phyloP scores from a whole-genome alignment of 1,140 invertebrate genomes.

The Zaprionus tsacasi region DNA sequence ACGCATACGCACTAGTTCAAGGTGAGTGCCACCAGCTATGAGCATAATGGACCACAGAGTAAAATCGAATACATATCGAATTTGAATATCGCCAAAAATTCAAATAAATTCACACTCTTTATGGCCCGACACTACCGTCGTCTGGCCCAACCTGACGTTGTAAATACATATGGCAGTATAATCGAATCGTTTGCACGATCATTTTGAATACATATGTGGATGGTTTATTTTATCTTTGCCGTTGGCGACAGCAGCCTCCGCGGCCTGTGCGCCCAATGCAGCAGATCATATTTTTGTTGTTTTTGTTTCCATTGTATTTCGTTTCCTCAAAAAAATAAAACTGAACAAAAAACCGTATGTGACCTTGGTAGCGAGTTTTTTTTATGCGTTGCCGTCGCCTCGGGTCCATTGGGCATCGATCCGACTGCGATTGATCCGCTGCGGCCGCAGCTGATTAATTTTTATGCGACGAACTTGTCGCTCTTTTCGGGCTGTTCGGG shows the following conservation, averaged over 20 bases:
- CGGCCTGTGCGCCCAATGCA: slow-evolving; percentile 16
- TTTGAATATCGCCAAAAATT: slow-evolving; percentile 41
- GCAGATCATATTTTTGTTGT: slow-evolving; percentile 33
- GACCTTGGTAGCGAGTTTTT: slow-evolving; percentile 66
- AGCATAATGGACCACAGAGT: slow-evolving; percentile 42
- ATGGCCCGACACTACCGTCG: slow-evolving; percentile 2
- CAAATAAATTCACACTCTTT: slow-evolving; percentile 37
- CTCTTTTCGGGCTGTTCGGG: neutral
- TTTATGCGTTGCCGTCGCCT: slow-evolving; percentile 62
- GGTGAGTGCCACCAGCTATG: slow-evolving; percentile 40
- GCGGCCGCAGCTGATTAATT: slow-evolving; percentile 39
- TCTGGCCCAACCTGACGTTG: slow-evolving; percentile 35
- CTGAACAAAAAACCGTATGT: slow-evolving; percentile 46
- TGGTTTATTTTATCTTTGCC: slow-evolving; percentile 10
- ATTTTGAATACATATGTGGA: slow-evolving; percentile 1
- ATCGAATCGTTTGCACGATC: neutral
- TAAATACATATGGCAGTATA: slow-evolving; percentile 11
- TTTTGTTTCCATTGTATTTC: slow-evolving; percentile 43
- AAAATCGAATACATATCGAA: slow-evolving; percentile 45
- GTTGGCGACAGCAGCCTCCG: neutral
- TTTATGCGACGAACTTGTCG: slow-evolving; percentile 45
- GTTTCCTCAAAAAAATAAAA: slow-evolving; percentile 47
- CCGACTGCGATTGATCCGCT: slow-evolving; percentile 62
- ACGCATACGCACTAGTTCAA: slow-evolving; percentile 67
- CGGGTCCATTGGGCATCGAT: slow-evolving; percentile 42